phyloP scores from a whole-genome alignment of 1,140 invertebrate genomes.

The Neodiprion virginianus region DNA sequence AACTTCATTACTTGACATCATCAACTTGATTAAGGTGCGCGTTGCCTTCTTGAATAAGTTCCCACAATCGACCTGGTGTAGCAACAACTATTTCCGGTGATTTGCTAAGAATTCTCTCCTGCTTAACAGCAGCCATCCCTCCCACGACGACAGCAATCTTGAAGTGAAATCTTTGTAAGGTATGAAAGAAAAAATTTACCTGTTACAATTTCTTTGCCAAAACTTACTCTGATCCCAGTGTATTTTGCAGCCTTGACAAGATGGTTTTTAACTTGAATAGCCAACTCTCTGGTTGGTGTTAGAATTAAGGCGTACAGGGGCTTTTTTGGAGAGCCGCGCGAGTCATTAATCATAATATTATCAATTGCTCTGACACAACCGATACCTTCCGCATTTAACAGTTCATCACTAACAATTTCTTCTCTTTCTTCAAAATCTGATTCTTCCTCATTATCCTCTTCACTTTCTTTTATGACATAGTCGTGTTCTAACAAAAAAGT shows the following conservation, averaged over 20 bases:
- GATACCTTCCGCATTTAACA: conserved; percentile 47
- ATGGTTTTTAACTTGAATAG: conserved; percentile 92
- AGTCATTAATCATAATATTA: conserved; percentile 58
- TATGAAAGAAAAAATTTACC: conserved; percentile 14
- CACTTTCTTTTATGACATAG: conserved; percentile 30
- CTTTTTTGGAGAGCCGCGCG: conserved; percentile 48
- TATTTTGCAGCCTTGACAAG: conserved; percentile 81
- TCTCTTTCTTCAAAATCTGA: conserved; percentile 54
- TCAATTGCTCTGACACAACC: conserved; percentile 71
- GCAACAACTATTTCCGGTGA: conserved; percentile 94
- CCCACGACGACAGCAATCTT: conserved; percentile 83
- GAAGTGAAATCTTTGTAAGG: conserved; percentile 19
- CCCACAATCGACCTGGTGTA: conserved; percentile 96
- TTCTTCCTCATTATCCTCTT: conserved; percentile 51
- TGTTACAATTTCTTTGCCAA: conserved; percentile 13
- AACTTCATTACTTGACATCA: conserved; percentile 68
- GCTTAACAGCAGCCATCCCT: conserved; percentile 90
- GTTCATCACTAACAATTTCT: conserved; percentile 49
- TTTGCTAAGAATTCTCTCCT: conserved; percentile 82
- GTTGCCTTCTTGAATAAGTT: conserved; percentile 83
- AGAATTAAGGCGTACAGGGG: conserved; percentile 84
- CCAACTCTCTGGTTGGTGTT: conserved; percentile 94
- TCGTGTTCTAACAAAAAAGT: conserved; percentile 34
- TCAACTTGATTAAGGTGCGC: conserved; percentile 75
- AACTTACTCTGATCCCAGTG: conserved; percentile 71